Conservation (phyloP, 2,113 vertebrate species). For the Thamnophis sirtalis region DNA sequence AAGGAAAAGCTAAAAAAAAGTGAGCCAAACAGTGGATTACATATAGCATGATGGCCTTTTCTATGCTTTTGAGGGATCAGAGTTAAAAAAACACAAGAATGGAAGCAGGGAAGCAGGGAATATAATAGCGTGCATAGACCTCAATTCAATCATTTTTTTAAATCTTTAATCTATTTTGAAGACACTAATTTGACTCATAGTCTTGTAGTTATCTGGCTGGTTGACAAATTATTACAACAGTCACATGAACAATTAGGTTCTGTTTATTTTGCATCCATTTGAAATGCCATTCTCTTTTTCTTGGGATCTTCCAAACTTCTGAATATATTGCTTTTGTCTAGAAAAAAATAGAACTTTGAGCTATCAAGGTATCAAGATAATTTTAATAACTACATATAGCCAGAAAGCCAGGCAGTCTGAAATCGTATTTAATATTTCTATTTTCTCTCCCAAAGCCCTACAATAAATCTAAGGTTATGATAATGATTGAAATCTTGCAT, state of each 20-base stretch:
- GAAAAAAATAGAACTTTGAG: not conserved
- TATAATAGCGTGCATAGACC: not conserved
- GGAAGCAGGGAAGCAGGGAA: not conserved
- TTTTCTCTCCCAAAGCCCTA: not conserved
- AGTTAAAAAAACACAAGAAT: not conserved
- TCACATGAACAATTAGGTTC: not conserved
- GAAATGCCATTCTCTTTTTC: not conserved
- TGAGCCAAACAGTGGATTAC: not conserved
- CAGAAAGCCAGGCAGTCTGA: not conserved
- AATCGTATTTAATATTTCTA: not conserved
- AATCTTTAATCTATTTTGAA: not conserved
- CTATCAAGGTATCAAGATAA: not conserved
- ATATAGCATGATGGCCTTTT: not conserved
- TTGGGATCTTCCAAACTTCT: not conserved
- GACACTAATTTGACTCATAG: not conserved
- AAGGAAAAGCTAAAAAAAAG: not conserved
- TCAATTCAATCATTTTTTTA: not conserved
- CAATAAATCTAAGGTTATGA: not conserved
- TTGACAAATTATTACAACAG: not conserved
- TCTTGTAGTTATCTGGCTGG: not conserved
- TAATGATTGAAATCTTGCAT: not conserved
- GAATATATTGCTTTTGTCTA: not conserved
- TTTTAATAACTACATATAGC: not conserved
- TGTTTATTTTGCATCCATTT: not conserved
- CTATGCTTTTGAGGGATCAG: not conserved